Percentiles rank a stretch among this genome's conserved stretches.
These are phyloP conservation scores for Ostrea edulis DNA, from an alignment of 1,140 invertebrate species.

Conservation along the genomic window DNA sequence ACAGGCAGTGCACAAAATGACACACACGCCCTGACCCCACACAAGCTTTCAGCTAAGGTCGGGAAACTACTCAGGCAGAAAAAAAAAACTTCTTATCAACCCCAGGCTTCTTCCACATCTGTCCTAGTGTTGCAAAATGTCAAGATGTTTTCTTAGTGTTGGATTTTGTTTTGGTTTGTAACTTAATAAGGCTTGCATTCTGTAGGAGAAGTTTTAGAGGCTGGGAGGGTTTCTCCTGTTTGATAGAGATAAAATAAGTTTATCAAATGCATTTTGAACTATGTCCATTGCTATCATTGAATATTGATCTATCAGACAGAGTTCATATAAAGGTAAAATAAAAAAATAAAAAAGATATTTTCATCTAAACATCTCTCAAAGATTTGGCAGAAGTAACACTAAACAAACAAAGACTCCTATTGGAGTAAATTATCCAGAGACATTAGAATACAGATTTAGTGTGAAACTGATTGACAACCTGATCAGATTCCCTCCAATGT, in stretches of 20 bases:
- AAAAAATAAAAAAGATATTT: not conserved
- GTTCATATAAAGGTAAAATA: too few relatives aligned
- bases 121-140: conserved; percentile 12
- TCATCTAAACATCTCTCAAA: not conserved
- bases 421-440: not conserved
- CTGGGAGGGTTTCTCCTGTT: not conserved
- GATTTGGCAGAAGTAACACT: not conserved
- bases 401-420: not conserved
- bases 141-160: conserved; percentile 27
- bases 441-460: not conserved
- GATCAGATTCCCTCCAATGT: conserved; percentile 26
- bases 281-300: not conserved
- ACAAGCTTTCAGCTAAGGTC: not conserved
- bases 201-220: not conserved
- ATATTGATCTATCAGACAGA: too few relatives aligned
- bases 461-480: not conserved
- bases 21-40: not conserved
- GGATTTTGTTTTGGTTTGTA: conserved; percentile 32
- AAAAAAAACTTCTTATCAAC: conserved; percentile 4
- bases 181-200: conserved; percentile 10
- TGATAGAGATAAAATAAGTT: not conserved
- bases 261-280: not conserved
- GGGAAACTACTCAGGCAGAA: not conserved
- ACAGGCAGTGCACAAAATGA: conserved; percentile 27
- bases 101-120: conserved; percentile 18